Evolutionary conservation across 1,140 invertebrate genomes (phyloP).

Genomic region (Diuraphis noxia): DNA sequence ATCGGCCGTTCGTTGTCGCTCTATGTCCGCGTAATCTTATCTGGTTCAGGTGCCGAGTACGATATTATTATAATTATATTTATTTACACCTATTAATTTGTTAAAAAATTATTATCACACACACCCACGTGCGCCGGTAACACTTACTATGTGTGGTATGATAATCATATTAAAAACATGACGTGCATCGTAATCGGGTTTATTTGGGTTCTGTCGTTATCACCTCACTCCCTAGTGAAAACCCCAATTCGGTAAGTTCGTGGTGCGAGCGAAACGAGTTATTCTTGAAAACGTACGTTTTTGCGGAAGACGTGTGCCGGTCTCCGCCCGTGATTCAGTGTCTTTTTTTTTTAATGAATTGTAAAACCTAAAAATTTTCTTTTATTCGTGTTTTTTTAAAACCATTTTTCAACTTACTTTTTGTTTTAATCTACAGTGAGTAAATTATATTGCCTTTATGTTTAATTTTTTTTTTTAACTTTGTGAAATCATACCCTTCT

Average conservation of each 20-base stretch:
- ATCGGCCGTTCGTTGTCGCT: constrained; percentile 12
- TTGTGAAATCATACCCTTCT: neutral
- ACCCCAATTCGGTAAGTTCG: neutral
- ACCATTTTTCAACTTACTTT: neutral
- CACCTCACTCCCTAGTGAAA: neutral
- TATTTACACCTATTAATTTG: neutral
- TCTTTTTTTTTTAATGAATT: neutral
- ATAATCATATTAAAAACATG: neutral
- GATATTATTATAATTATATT: constrained; percentile 4
- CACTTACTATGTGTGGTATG: neutral
- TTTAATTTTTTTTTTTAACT: constrained; percentile 5
- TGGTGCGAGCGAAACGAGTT: neutral
- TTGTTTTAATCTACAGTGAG: neutral
- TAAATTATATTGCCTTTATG: neutral
- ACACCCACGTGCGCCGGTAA: constrained; percentile 21
- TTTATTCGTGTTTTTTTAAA: neutral
- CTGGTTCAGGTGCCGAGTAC: constrained; percentile 31
- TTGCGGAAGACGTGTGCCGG: neutral
- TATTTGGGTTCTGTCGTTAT: neutral
- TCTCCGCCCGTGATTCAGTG: neutral
- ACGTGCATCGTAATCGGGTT: neutral
- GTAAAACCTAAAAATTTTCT: constrained; percentile 1
- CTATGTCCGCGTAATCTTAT: constrained; percentile 23
- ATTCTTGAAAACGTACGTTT: constrained; percentile 16
- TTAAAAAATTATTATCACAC: constrained; percentile 10